These are phyloP conservation scores for Castor canadensis DNA, from an alignment of 2,113 vertebrate species.

Conservation along the genomic window DNA sequence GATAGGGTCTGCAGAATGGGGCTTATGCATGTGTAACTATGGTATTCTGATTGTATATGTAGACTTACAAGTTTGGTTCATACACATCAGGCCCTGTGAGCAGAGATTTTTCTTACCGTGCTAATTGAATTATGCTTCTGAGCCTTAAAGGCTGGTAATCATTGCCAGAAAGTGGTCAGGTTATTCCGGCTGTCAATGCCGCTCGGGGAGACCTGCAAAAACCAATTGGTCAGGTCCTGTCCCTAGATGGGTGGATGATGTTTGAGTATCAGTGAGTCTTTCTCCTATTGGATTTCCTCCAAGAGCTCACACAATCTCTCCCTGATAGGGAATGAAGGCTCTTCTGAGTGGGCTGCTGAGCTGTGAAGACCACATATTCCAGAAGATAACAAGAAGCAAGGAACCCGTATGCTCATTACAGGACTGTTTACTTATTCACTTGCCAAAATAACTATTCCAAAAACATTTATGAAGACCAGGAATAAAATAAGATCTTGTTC, in stretches of 20 bases:
- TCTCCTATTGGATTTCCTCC: background rate
- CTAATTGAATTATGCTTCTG: background rate
- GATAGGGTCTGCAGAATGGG: background rate
- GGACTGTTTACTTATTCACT: background rate
- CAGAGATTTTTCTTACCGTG: background rate
- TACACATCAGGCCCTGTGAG: background rate
- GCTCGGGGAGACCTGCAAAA: background rate
- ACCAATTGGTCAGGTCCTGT: background rate
- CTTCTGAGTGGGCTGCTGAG: background rate
- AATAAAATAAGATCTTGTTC: background rate
- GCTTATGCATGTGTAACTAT: background rate
- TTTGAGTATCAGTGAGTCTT: background rate
- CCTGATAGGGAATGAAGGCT: background rate
- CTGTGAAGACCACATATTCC: background rate
- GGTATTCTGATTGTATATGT: background rate
- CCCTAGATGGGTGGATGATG: background rate
- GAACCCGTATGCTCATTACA: background rate
- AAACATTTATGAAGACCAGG: background rate
- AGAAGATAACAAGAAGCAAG: background rate
- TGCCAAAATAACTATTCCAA: background rate
- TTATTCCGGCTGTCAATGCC: background rate
- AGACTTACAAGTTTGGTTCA: background rate
- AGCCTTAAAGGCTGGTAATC: background rate
- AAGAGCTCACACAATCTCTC: background rate
- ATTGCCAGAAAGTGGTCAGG: background rate